Evolutionary conservation across 2,888 invertebrate genomes (phyloP).

Genomic region (Ophion costatus): DNA sequence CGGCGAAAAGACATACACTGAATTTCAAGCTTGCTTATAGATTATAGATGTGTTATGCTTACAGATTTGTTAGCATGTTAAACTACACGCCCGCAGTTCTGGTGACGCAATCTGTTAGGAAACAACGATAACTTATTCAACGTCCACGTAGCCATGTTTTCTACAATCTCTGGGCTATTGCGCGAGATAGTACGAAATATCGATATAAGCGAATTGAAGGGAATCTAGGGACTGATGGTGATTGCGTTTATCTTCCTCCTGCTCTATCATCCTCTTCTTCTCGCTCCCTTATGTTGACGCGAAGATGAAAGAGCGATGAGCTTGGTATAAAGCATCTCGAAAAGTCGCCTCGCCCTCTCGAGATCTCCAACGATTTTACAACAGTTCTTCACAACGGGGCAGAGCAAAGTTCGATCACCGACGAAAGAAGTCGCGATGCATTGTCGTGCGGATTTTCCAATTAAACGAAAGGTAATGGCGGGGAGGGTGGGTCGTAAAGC

Average conservation of each 20-base stretch:
- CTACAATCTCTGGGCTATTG: conserved; percentile 69
- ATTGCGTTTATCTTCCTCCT: conserved; percentile 63
- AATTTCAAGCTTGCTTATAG: no score
- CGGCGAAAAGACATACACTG: no score
- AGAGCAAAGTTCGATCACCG: conserved; percentile 56
- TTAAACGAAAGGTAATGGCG: conserved; percentile 72
- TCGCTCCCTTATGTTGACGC: conserved; percentile 2
- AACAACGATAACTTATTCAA: no score
- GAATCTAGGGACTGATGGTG: conserved; percentile 43
- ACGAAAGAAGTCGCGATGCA: conserved; percentile 69
- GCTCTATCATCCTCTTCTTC: not conserved
- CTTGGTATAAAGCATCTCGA: conserved; percentile 39
- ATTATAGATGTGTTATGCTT: no score
- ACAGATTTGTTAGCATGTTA: no score
- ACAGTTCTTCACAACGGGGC: conserved; percentile 29
- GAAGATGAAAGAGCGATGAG: conserved; percentile 56
- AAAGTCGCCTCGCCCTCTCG: conserved; percentile 20
- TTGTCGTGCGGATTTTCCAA: conserved; percentile 78
- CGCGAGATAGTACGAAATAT: not conserved
- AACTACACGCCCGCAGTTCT: no score
- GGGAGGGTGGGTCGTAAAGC: conserved; percentile 54
- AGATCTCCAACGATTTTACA: conserved; percentile 25
- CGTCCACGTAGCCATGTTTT: no score
- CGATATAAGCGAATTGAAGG: not conserved
- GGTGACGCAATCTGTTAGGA: no score